Evolutionary conservation across 2,113 vertebrate genomes (phyloP), one percentile per base, ranked within the genome.

Genomic region (Mionectes macconnelli): DNA sequence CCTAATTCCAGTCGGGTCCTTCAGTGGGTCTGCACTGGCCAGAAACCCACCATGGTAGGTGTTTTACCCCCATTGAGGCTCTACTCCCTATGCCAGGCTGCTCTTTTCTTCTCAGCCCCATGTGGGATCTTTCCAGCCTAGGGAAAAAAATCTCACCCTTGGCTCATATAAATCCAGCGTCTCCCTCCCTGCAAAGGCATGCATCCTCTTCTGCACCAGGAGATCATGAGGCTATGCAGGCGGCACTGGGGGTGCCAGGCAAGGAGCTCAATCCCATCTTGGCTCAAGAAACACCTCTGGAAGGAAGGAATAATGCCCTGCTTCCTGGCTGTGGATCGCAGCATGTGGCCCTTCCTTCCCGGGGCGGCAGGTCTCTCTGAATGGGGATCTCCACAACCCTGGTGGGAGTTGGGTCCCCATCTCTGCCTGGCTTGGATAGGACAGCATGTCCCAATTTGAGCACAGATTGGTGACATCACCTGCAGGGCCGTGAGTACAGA

Each of bases 331-430:
- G 2, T 6, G 37, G 59, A 12, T 21, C 81, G 55, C 2, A 3
- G 17, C 0, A 0, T 0, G 3, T 24, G 11, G 67, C 49, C 37
- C 56, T 86, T 75, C 20, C 27, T 15, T 75, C 9, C 19, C 0
- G 0, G 27, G 10, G 6, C 0, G 0, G 35, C 39, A 47, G 25
- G 4, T 42, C 4, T 42, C 4, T 83, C 84, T 7, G 30, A 35
- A 45, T 56, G 20, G 76, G 24, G 14, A 31, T 3, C 8, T 69
- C 53, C 33, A 73, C 90, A 85, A 39, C 52, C 18, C 33, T 2
- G 2, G 21, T 24, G 76, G 12, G 60, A 85, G 27, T 35, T 11
- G 13, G 21, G 4, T 2, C 7, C 40, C 70, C 62, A 31, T 19
- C 57, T 89, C 73, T 90, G 52, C 64, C 52, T 59, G 72, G 15